Evolutionary conservation across 2,888 invertebrate genomes (phyloP).

Genomic region (Watsonalla binaria): DNA sequence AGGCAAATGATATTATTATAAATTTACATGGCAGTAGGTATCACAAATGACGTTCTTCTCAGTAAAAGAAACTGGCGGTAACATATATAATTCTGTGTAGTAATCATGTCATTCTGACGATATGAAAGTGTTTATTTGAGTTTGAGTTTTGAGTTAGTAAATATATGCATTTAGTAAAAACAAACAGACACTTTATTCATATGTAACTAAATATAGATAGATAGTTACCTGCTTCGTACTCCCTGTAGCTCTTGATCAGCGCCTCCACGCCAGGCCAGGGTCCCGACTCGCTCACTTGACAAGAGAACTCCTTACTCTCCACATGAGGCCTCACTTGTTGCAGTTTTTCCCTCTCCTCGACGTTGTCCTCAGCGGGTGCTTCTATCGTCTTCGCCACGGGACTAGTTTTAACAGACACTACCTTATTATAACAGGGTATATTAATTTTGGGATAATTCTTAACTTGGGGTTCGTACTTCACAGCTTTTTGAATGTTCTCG

Average conservation of each 20-base stretch:
- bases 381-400: conserved; percentile 35
- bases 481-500: conserved; percentile 52
- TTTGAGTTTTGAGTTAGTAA: too few species aligned
- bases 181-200: too few species aligned
- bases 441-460: conserved; percentile 50
- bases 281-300: conserved; percentile 39
- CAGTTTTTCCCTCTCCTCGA: conserved; percentile 39
- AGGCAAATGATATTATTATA: too few species aligned
- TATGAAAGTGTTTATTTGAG: too few species aligned
- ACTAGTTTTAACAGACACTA: conserved; percentile 54
- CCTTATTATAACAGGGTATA: conserved; percentile 64
- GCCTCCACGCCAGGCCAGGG: conserved; percentile 74
- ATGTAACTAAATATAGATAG: neutral
- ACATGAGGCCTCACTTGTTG: conserved; percentile 7
- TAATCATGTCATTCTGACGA: too few species aligned
- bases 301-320: conserved; percentile 33
- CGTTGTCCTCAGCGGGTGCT: conserved; percentile 68
- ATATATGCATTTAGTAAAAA: too few species aligned
- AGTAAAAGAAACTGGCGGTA: too few species aligned
- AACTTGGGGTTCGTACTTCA: conserved; percentile 23
- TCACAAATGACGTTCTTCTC: too few species aligned
- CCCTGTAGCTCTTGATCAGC: conserved; percentile 71
- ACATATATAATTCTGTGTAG: too few species aligned
- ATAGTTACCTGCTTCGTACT: conserved; percentile 72
- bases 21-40: too few species aligned